Evolutionary conservation across 1,140 invertebrate genomes (phyloP), one percentile per base, ranked within the genome.

Genomic region (Drosophila willistoni): DNA sequence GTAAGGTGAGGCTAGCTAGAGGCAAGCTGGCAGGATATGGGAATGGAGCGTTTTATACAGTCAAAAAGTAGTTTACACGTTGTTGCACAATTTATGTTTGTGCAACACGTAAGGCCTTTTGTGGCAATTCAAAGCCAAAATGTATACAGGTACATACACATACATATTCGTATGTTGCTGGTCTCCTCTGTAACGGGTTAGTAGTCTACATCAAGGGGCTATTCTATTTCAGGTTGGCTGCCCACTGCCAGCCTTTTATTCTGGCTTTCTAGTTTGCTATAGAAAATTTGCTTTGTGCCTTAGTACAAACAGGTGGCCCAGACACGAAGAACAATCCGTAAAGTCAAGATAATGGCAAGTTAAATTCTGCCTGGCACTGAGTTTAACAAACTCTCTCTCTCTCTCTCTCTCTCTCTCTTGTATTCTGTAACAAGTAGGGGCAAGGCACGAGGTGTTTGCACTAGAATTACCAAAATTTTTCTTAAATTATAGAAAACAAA

Each of bases 61-160:
- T 86, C 89, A 86, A 90, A 91, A 90, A 87, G 90, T 91, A 90
- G 90, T 91, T 91, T 91, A 87, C 90, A 91, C 90, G 90, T 91
- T 91, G 90, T 90, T 91, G 90, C 85, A 90, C 90, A 87, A 91
- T 91, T 91, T 91, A 91, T 91, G 84, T 80, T 91, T 91, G 84
- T 91, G 89, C 89, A 89, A 85, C 89, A 89, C 81, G 89, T 91
- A 91, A 86, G 79, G 72, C 80, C 71, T 71, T 76, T 84, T 73
- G 77, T 83, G 71, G 73, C 77, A 89, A 29, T 68, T 73, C 80
- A 44, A 25, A 73, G 39, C 64, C 51, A 33, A 74, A 75, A 68
- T 63, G 60, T 42, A 70, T 66, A 60, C 64, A 66, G 62, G 64
- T 75, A 75, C 64, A 64, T 75, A 64, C 57, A 19, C 4, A 47